Evolutionary conservation across 2,797 vertebrate species (phyloP).

Genomic region (Tragelaphus oryx): DNA sequence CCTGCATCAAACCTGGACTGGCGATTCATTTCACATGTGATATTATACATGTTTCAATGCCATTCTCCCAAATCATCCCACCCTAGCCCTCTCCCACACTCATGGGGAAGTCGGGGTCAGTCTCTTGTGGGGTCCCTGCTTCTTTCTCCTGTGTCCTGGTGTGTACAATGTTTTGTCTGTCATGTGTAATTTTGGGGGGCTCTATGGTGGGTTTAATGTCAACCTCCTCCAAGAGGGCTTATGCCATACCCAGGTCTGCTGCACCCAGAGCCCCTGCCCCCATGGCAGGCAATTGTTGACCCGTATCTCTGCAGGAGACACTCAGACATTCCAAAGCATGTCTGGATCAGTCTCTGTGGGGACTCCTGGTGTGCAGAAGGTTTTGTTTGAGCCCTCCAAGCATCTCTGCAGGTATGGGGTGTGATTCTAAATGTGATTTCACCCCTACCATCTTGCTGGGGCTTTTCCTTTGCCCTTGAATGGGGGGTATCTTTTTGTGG

Average conservation of each 20-base stretch:
- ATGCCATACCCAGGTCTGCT: neutral
- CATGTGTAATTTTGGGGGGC: neutral
- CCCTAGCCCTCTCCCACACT: no score
- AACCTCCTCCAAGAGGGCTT: neutral
- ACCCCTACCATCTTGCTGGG: neutral
- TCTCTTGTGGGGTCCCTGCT: neutral
- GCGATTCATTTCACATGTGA: rapidly evolving
- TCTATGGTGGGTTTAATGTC: neutral
- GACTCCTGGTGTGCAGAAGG: neutral
- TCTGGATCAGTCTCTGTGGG: neutral
- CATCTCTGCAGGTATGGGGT: neutral
- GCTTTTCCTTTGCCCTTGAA: neutral
- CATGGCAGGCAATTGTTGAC: neutral
- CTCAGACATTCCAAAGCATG: neutral
- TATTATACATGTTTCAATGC: no score
- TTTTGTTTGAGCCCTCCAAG: neutral
- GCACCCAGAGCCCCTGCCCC: neutral
- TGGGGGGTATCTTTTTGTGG: neutral
- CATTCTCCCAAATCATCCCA: no score
- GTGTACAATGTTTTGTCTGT: neutral
- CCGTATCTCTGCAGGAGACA: neutral
- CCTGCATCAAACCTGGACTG: no score
- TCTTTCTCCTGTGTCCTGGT: neutral
- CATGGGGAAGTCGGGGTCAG: no score
- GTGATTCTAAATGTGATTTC: neutral